A percentile compares a stretch with the other conserved stretches of the same genome.
These are phyloP conservation scores for Tiphia femorata DNA, from an alignment of 2,888 invertebrate genomes.

Conservation along the genomic window DNA sequence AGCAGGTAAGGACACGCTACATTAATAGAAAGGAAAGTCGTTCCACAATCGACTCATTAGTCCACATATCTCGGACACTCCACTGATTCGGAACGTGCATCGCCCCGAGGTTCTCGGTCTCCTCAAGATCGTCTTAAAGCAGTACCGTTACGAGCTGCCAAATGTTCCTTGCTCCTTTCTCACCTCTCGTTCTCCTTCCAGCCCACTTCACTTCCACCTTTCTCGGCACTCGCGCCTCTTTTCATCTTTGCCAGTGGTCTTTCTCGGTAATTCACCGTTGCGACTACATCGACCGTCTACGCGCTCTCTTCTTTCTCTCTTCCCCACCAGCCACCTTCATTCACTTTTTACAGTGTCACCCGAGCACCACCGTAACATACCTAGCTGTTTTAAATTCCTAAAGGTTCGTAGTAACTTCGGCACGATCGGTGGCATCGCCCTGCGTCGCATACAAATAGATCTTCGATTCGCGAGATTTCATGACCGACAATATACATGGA, in stretches of 20 bases:
- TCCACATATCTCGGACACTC: constrained; percentile 15
- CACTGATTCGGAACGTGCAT: constrained; percentile 32
- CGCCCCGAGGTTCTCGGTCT: constrained; percentile 25
- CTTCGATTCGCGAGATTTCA: no score
- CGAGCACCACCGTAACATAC: neutral
- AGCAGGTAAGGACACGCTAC: constrained; percentile 13
- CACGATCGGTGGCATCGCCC: no score
- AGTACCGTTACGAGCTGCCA: neutral
- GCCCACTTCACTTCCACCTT: neutral
- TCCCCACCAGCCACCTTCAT: neutral
- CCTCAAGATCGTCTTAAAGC: neutral
- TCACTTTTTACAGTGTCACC: neutral
- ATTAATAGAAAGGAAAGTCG: constrained; percentile 30
- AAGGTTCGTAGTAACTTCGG: neutral
- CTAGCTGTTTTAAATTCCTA: neutral
- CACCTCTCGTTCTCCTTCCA: neutral
- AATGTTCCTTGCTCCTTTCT: neutral
- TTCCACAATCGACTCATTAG: constrained; percentile 27
- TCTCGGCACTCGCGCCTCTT: neutral
- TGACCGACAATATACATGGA: no score
- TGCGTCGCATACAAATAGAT: no score
- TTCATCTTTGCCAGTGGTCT: neutral
- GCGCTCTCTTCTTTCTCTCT: neutral
- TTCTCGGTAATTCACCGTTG: no score
- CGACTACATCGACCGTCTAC: no score